These are phyloP conservation scores for Autographa pulchrina DNA, from an alignment of 2,888 invertebrate genomes.

Conservation along the genomic window DNA sequence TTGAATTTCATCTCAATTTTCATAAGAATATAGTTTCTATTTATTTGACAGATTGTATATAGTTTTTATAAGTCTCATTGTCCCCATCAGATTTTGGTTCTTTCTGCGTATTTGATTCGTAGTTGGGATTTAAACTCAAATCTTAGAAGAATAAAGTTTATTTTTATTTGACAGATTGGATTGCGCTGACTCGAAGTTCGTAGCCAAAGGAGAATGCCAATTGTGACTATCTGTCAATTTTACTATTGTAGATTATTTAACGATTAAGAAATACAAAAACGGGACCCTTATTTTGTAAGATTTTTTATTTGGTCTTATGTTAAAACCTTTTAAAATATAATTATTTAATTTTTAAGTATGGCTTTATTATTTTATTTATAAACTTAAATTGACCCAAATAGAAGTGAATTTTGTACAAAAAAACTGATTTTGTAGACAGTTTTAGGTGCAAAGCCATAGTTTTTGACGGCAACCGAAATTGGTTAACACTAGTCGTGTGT, in stretches of 20 bases:
- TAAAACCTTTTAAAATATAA: background rate
- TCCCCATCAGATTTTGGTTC: background rate
- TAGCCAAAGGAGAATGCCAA: background rate
- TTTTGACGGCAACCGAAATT: background rate
- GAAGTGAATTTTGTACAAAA: background rate
- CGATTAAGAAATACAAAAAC: background rate
- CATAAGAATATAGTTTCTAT: too few species aligned
- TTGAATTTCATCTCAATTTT: too few species aligned
- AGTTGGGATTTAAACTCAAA: background rate
- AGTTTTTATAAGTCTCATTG: too few species aligned
- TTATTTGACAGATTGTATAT: background rate
- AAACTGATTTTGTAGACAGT: background rate
- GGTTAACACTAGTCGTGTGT: background rate
- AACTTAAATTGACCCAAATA: too few species aligned
- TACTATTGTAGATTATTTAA: background rate
- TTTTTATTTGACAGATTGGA: slow-evolving; percentile 2
- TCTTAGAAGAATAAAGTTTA: background rate
- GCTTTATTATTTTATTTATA: background rate
- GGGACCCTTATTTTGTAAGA: background rate
- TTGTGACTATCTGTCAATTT: background rate
- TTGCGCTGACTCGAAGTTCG: background rate
- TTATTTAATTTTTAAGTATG: background rate
- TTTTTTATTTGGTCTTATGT: background rate
- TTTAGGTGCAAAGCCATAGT: background rate
- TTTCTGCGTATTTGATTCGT: too few species aligned